Evolutionary conservation across 2,113 vertebrate species (phyloP).

Genomic region (Tenebrosternarchus preto): DNA sequence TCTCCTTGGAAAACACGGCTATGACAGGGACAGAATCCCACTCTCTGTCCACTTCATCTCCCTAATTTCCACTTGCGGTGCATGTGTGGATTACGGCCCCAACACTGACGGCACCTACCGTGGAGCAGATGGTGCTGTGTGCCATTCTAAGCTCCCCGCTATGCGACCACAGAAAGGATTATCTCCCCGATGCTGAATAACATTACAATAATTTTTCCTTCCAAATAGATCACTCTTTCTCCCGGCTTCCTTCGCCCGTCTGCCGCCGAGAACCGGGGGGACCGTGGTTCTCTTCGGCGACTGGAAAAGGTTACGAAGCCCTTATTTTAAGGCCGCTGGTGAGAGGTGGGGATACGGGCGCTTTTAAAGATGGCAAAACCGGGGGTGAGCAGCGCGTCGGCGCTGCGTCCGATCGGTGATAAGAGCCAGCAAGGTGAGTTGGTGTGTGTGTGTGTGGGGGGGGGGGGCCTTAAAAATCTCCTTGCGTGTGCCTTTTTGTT

Average conservation of each 20-base stretch:
- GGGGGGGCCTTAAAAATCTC: constrained; percentile 24
- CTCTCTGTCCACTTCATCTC: constrained; percentile 42
- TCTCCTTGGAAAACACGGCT: constrained; percentile 51
- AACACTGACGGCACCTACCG: constrained; percentile 40
- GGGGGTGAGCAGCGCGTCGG: constrained; percentile 19
- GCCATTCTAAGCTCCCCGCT: constrained; percentile 53
- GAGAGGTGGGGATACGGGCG: neutral
- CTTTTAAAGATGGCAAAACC: constrained; percentile 41
- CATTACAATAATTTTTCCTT: constrained; percentile 45
- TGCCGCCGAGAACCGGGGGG: constrained; percentile 25
- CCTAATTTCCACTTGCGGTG: constrained; percentile 59
- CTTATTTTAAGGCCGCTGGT: constrained; percentile 10
- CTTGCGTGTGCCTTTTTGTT: constrained; percentile 16
- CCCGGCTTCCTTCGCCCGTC: constrained; percentile 36
- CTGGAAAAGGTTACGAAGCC: constrained; percentile 22
- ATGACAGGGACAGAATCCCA: constrained; percentile 26
- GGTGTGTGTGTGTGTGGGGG: constrained; percentile 19
- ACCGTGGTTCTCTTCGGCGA: constrained; percentile 27
- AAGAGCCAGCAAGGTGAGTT: constrained; percentile 28
- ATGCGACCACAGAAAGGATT: constrained; percentile 59
- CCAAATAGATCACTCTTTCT: constrained; percentile 19
- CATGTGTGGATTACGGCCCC: constrained; percentile 61
- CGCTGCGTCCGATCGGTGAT: constrained; percentile 25
- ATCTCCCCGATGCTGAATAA: constrained; percentile 54
- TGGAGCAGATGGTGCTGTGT: constrained; percentile 57